Conservation (phyloP, 2,888 invertebrate species). For the Cheilosia scutellata region DNA sequence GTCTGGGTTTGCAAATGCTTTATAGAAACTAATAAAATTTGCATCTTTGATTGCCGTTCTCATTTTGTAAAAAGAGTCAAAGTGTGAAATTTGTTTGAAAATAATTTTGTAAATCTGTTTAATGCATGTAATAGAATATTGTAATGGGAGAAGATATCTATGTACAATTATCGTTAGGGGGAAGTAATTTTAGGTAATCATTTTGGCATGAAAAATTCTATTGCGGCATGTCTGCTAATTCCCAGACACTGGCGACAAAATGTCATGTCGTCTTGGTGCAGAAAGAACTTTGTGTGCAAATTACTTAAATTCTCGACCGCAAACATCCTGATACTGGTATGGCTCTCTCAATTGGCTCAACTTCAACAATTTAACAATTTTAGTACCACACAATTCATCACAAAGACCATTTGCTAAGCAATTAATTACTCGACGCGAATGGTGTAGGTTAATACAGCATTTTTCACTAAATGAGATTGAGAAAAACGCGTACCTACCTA, state of each 20-base stretch:
- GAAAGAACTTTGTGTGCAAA: constrained; percentile 4
- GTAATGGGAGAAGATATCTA: neutral
- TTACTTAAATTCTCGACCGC: constrained; percentile 28
- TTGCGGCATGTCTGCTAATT: constrained; percentile 14
- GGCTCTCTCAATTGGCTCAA: constrained; percentile 20
- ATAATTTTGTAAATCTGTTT: no score
- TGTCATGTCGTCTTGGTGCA: neutral
- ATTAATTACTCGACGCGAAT: constrained; percentile 30
- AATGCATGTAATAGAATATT: neutral
- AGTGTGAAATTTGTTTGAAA: no score
- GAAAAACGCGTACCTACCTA: constrained; percentile 13
- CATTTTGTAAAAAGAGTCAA: no score
- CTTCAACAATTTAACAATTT: constrained; percentile 25
- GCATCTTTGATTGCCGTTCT: no score
- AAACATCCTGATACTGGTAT: neutral
- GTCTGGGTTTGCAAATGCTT: no score
- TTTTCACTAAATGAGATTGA: constrained; percentile 7
- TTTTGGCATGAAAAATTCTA: neutral
- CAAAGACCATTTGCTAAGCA: constrained; percentile 11
- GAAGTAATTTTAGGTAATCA: neutral
- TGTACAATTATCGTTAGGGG: neutral
- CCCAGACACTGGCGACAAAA: constrained; percentile 16
- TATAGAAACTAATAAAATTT: no score
- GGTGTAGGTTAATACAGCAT: neutral
- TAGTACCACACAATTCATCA: constrained; percentile 26